Base-by-base conservation (phyloP, 2,797 vertebrate genomes). In the Emys orbicularis region DNA sequence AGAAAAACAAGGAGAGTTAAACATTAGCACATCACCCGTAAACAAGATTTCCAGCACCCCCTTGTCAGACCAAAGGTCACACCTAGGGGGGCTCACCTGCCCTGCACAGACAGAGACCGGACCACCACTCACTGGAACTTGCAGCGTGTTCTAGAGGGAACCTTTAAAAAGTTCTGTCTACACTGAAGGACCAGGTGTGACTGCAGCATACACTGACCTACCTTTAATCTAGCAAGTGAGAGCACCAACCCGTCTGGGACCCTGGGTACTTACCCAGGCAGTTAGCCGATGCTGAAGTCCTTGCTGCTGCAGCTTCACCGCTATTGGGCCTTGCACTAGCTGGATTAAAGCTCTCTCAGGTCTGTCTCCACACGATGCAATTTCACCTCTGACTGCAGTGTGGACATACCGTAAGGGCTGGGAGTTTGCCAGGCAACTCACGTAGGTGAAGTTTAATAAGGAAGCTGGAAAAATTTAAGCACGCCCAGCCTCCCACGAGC, bases 1-100 rank as follows among this genome's bases (percentile, higher is more conserved):
- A 98, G 89, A 81, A 88, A 97, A 92, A 96, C 37, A 95, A 16
- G 57, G 23, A 0, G 0, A 54, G 95, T 97, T 90, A 97, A 97
- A 96, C 52, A 96, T 94, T 95, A 81, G 86, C 54, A 4, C 79
- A 3, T 18, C 13, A 90, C 85, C 44, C 1, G 18, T 1, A 5
- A 8, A 83, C n/a, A 82, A 13, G 86, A 6, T 2, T 12, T 3
- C 19, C 44, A 25, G 57, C 57, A 65, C 15, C 1, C 37, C 1
- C 27, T 44, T 44, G 44, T 44, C 44, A 16, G 41, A 47, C 13
- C 44, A 77, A 77, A 21, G 3, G 5, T 41, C 5, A 12, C 1
- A 82, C n/a, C 80, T 79, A 47, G 9, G 6, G 9, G n/a, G 34
- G 41, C 0, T 11, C 83, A 44, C 3, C 6, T 1, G 7, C 44